These are phyloP conservation scores for Chesias legatella DNA, from an alignment of 2,888 invertebrate genomes.

Conservation along the genomic window DNA sequence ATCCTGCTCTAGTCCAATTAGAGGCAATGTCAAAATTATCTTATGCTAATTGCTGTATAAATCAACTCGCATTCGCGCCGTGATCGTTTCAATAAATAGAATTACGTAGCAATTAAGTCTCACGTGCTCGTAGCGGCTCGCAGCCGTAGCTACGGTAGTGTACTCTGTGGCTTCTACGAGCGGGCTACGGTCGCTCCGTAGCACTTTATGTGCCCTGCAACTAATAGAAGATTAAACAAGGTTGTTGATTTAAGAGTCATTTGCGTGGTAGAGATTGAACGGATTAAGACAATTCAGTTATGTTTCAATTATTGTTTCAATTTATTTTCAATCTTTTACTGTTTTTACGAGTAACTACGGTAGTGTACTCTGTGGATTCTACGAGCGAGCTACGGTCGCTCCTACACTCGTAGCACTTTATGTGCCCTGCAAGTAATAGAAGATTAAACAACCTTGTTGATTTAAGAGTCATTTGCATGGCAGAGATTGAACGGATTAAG, in stretches of 20 bases:
- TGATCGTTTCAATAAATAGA: slow-evolving; percentile 21
- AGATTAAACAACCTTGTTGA: slow-evolving; percentile 2
- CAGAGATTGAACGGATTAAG: too few relatives aligned
- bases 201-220: slow-evolving; percentile 23
- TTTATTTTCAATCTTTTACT: too few relatives aligned
- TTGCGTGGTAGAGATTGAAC: too few relatives aligned
- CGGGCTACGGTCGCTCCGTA: slow-evolving; percentile 37
- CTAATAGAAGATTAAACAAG: slow-evolving; percentile 3
- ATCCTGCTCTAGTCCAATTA: slow-evolving; percentile 17
- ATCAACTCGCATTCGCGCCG: slow-evolving; percentile 2
- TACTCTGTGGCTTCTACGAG: slow-evolving; percentile 7
- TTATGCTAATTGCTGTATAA: slow-evolving; percentile 10
- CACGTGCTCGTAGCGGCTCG: slow-evolving; percentile 22
- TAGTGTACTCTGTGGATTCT: slow-evolving; percentile 16
- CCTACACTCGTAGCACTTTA: slow-evolving; percentile 28
- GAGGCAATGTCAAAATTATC: slow-evolving; percentile 24
- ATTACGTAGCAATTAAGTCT: slow-evolving; percentile 29
- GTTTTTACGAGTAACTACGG: slow-evolving; percentile 32
- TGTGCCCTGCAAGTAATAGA: slow-evolving; percentile 11
- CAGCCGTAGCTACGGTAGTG: slow-evolving; percentile 32
- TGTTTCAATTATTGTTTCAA: too few relatives aligned
- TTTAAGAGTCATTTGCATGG: too few relatives aligned
- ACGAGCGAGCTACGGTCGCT: slow-evolving; percentile 35
- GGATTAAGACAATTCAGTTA: too few relatives aligned
- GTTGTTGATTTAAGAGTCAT: background rate